A percentile compares a stretch with the other conserved stretches of the same genome.
Conservation (phyloP, 2,888 invertebrate genomes). For the Coenonympha glycerion region DNA sequence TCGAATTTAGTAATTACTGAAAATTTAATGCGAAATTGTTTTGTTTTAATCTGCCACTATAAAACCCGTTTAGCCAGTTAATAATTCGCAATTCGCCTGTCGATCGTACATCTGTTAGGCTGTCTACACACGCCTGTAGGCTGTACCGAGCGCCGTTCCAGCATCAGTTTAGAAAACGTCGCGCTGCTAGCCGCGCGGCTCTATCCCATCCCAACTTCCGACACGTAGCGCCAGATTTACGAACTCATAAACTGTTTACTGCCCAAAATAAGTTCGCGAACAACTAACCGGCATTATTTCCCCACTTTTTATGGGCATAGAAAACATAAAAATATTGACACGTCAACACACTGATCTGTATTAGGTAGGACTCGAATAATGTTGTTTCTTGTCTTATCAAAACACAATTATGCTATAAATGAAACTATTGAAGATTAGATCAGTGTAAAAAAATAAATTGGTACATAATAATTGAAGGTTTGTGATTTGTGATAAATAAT, state of each 20-base stretch:
- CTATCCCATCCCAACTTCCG: constrained; percentile 44
- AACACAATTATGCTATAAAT: neutral
- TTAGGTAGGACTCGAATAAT: neutral
- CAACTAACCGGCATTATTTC: constrained; percentile 22
- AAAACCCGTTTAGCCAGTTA: too few species aligned
- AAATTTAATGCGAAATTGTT: too few species aligned
- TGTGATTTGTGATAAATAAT: constrained; percentile 17
- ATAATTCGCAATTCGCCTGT: too few species aligned
- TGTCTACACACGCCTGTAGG: constrained; percentile 19
- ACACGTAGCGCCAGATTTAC: constrained; percentile 58
- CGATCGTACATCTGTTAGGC: constrained; percentile 7
- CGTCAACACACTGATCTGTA: neutral
- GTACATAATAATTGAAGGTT: constrained; percentile 4
- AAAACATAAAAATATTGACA: constrained; percentile 25
- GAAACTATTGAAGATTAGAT: neutral
- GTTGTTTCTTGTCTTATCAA: neutral
- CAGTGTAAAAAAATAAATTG: neutral
- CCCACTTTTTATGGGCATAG: constrained; percentile 31
- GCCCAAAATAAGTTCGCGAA: constrained; percentile 35
- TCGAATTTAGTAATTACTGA: too few species aligned
- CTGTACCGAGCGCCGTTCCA: constrained; percentile 30
- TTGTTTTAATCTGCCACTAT: too few species aligned
- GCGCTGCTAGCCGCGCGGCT: constrained; percentile 42
- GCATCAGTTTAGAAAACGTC: constrained; percentile 53
- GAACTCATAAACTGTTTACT: constrained; percentile 50